Evolutionary conservation across 2,113 vertebrate genomes (phyloP).

Genomic region (Marmota flaviventris): DNA sequence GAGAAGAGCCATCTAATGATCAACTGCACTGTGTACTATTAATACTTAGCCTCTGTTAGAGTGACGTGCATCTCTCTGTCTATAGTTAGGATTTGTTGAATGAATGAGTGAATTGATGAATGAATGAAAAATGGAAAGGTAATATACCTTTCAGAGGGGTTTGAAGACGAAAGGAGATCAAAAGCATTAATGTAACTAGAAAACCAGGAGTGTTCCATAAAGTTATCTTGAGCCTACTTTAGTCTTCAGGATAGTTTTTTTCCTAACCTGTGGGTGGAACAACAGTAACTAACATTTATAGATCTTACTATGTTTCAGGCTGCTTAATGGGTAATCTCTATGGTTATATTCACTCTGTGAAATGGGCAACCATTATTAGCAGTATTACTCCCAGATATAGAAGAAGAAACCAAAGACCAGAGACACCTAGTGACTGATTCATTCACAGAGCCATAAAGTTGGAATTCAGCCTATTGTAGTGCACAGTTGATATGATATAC

Average conservation of each 20-base stretch:
- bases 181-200: not conserved
- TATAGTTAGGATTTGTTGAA: not conserved
- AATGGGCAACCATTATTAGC: not conserved
- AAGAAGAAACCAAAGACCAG: slow-evolving; percentile 22
- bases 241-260: not conserved
- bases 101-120: not conserved
- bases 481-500: not conserved
- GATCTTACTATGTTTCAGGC: not conserved
- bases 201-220: not conserved
- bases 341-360: not conserved
- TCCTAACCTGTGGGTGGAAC: not conserved
- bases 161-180: not conserved
- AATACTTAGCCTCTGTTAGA: not conserved
- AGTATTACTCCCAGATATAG: not conserved
- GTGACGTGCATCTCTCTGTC: not conserved
- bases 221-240: not conserved
- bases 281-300: not conserved
- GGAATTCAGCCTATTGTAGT: not conserved
- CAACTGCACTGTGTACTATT: not conserved
- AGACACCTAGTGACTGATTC: not conserved
- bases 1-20: not conserved
- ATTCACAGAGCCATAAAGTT: not conserved
- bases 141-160: not conserved
- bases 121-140: not conserved
- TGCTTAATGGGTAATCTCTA: not conserved